A percentile compares a stretch with the other conserved stretches of the same genome.
Evolutionary conservation across 2,113 vertebrate species (phyloP).

Genomic region (Octodon degus): DNA sequence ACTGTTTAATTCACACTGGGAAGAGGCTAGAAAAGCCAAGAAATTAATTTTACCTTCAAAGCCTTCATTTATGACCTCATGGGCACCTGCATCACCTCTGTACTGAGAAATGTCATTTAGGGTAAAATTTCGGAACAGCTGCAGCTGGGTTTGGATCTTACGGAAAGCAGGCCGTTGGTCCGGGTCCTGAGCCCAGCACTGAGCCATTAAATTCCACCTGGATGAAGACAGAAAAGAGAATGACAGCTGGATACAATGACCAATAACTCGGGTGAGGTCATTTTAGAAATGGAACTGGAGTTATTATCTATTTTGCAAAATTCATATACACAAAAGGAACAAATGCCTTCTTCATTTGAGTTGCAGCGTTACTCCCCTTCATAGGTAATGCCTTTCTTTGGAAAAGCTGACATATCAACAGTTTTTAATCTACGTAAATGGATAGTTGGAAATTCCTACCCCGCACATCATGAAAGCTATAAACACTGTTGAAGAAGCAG

Average conservation of each 20-base stretch:
- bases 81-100: slow-evolving; percentile 4
- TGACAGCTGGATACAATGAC: not conserved
- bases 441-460: not conserved
- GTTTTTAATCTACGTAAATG: not conserved
- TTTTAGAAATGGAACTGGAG: slow-evolving; percentile 11
- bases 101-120: slow-evolving; percentile 53
- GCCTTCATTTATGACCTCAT: slow-evolving; percentile 81
- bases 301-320: not conserved
- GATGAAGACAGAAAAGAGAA: not conserved
- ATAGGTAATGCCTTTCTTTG: not conserved
- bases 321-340: slow-evolving; percentile 3
- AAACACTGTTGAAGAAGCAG: slow-evolving; percentile 42
- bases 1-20: not conserved
- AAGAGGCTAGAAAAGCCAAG: slow-evolving; percentile 34
- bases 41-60: slow-evolving; percentile 84
- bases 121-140: slow-evolving; percentile 80
- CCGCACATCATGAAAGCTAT: not conserved
- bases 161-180: slow-evolving; percentile 83
- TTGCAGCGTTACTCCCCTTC: not conserved
- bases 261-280: not conserved
- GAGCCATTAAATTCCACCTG: slow-evolving; percentile 85
- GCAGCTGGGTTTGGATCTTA: slow-evolving; percentile 82
- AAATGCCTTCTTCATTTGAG: not conserved
- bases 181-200: slow-evolving; percentile 86
- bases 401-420: slow-evolving; percentile 14